Base-by-base conservation (phyloP, 2,797 vertebrate genomes). In the Scomberomorus guttatus region DNA sequence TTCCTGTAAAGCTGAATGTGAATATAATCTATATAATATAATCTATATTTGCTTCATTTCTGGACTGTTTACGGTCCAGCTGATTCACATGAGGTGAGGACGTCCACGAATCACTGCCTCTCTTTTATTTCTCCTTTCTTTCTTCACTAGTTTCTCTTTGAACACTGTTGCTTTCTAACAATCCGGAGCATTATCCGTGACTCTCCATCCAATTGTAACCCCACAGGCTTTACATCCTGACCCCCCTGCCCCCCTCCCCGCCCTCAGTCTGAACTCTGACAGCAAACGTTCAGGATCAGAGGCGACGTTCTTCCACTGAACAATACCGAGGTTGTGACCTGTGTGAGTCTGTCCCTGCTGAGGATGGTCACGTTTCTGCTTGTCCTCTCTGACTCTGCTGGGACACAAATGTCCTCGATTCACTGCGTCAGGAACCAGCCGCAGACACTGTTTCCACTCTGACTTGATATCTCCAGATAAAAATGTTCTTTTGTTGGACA, bases 121-220 rank as follows among this genome's bases (percentile, higher is more conserved):
- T 62, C 32, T 32, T 56, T 27, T 11, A 11, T 15, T n/a, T 34
- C 6, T 12, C 20, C 34, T 55, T 27, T 55, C 65, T 65, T 59
- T 48, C 11, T 46, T 46, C 42, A 29, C 68, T 52, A 17, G 61
- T 42, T 55, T 79, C 64, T 63, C 17, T 68, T 56, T 71, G 56
- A 71, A 14, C 59, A 22, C 50, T 22, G 1, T 37, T 39, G 2
- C 46, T 55, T 62, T 32, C 29, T 5, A 32, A 32, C 29, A 32
- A 32, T 32, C 29, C 6, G 29, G 29, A 32, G 29, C 29, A 17
- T 59, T 14, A 14, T 70, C 59, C 25, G 24, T 62, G 66, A 77
- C 64, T 57, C 71, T 65, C 55, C 0, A 68, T 86, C 84, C 81
- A 85, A 82, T 81, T 86, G 84, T 69, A 78, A 66, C 27, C 34